Percentiles rank a stretch among this genome's conserved stretches.
These are phyloP conservation scores for Pilophorus perplexus DNA, from an alignment of 2,888 invertebrate genomes.

Conservation along the genomic window DNA sequence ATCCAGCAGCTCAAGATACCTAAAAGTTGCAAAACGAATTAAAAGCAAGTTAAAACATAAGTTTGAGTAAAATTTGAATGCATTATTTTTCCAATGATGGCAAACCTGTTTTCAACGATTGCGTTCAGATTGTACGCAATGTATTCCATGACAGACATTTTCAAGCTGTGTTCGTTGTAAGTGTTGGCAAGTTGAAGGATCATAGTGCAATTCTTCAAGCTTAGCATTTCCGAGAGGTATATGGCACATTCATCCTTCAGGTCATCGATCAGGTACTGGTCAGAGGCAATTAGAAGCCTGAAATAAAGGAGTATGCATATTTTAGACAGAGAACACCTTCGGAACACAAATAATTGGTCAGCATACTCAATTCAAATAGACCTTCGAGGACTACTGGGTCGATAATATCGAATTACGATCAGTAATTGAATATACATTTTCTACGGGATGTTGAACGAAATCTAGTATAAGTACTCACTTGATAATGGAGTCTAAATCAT, in stretches of 20 bases:
- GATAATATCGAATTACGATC: too few relatives aligned
- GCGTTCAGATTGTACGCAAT: slow-evolving; percentile 71
- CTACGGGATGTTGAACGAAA: too few relatives aligned
- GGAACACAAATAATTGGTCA: too few relatives aligned
- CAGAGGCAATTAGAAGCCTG: slow-evolving; percentile 65
- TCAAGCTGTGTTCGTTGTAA: slow-evolving; percentile 73
- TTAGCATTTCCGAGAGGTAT: slow-evolving; percentile 63
- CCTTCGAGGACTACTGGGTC: too few relatives aligned
- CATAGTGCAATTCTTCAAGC: slow-evolving; percentile 72
- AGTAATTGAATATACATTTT: too few relatives aligned
- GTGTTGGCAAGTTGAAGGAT: slow-evolving; percentile 71
- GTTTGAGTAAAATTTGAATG: not conserved
- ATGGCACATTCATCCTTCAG: slow-evolving; percentile 72
- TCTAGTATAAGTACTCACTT: too few relatives aligned
- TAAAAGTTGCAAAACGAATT: too few relatives aligned
- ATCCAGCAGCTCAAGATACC: slow-evolving; percentile 23
- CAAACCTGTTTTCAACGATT: slow-evolving; percentile 63
- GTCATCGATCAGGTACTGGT: slow-evolving; percentile 71
- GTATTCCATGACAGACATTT: slow-evolving; percentile 71
- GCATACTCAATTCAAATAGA: too few relatives aligned
- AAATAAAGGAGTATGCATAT: slow-evolving; percentile 24
- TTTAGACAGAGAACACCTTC: too few relatives aligned
- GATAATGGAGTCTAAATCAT: slow-evolving; percentile 44
- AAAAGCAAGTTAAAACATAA: too few relatives aligned
- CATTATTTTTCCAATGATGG: not conserved